phyloP scores from a whole-genome alignment of 1,140 invertebrate species.

The Bombus pascuorum region DNA sequence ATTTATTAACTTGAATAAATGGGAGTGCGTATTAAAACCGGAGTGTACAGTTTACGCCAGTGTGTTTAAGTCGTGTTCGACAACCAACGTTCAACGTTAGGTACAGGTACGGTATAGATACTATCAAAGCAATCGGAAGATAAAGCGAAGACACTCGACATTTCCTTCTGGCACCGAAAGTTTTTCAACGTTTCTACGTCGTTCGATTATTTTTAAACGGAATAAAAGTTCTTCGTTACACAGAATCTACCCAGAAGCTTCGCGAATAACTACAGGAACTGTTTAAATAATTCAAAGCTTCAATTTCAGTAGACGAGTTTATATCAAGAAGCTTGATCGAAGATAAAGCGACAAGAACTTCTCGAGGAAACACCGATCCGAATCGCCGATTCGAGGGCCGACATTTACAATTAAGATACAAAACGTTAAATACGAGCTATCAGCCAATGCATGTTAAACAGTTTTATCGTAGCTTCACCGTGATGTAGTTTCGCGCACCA shows the following conservation, averaged over 20 bases:
- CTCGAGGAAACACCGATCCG: no score
- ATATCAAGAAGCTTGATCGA: no score
- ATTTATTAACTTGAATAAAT: no score
- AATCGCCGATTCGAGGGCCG: background rate
- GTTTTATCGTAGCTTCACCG: background rate
- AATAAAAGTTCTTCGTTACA: background rate
- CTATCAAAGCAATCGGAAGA: background rate
- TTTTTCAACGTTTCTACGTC: background rate
- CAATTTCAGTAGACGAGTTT: no score
- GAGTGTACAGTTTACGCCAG: no score
- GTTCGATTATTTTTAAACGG: background rate
- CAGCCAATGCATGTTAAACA: background rate
- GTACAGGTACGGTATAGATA: background rate
- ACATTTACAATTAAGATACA: conserved; percentile 24
- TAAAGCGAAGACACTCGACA: background rate
- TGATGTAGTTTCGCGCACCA: background rate
- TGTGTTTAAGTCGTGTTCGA: no score
- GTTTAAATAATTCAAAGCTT: conserved; percentile 20
- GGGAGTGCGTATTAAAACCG: fast-evolving
- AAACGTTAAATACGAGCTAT: background rate
- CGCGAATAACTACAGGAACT: background rate
- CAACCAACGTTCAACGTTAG: no score
- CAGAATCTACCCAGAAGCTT: background rate
- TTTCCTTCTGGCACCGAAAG: background rate
- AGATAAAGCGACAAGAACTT: background rate